Evolutionary conservation across 2,113 vertebrate genomes (phyloP).

Genomic region (Saccopteryx bilineata): DNA sequence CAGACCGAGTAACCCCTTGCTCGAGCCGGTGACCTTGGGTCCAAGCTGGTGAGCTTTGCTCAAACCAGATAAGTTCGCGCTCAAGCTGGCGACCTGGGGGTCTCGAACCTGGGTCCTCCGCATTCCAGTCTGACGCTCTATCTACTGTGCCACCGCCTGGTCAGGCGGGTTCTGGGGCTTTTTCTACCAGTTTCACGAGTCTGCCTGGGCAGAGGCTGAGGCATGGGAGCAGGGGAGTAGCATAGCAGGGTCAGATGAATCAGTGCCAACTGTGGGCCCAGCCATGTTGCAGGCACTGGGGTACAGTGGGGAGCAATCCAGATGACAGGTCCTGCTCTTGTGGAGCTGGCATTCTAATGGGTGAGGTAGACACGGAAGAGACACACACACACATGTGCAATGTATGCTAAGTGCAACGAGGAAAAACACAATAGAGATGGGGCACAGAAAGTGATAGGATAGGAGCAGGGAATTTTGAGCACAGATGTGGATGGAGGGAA

Average conservation of each 20-base stretch:
- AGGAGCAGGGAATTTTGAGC: background rate
- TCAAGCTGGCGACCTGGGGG: too few relatives aligned
- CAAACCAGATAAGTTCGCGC: too few relatives aligned
- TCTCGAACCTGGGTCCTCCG: too few relatives aligned
- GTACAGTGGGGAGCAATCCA: background rate
- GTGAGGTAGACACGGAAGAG: background rate
- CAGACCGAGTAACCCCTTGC: too few relatives aligned
- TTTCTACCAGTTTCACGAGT: background rate
- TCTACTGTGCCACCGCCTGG: too few relatives aligned
- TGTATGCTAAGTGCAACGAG: accelerated
- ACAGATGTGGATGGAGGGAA: accelerated
- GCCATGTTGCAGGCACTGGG: background rate
- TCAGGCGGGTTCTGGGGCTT: background rate
- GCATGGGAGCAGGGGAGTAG: background rate
- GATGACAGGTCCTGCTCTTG: background rate
- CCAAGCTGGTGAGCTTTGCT: too few relatives aligned
- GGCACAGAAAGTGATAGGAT: background rate
- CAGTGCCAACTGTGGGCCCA: background rate
- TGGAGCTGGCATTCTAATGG: background rate
- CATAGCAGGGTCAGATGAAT: accelerated
- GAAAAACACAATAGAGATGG: too few relatives aligned
- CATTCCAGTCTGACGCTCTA: too few relatives aligned
- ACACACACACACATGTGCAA: background rate
- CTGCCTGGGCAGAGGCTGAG: too few relatives aligned
- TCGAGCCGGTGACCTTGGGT: too few relatives aligned